Evolutionary conservation across 2,888 invertebrate species (phyloP).

Genomic region (Cremastobaeus sp.): DNA sequence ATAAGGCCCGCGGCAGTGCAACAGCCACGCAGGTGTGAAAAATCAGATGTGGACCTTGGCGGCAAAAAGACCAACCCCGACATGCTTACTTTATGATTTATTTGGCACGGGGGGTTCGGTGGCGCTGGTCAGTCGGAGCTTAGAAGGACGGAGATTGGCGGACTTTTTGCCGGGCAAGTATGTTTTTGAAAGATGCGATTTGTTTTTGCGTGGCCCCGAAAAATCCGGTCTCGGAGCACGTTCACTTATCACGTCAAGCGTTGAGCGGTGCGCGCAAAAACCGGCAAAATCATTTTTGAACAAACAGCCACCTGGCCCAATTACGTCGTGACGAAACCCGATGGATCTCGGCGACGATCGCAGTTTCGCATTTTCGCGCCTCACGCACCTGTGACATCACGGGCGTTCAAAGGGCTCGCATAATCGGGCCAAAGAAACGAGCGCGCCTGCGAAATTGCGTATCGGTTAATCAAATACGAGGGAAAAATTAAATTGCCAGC

Average conservation of each 20-base stretch:
- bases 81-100: constrained; percentile 68
- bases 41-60: constrained; percentile 58
- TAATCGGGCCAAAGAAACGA: constrained; percentile 17
- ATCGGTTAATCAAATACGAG: constrained; percentile 53
- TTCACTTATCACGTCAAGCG: constrained; percentile 60
- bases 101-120: constrained; percentile 53
- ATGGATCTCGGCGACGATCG: constrained; percentile 49
- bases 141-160: constrained; percentile 65
- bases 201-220: constrained; percentile 62
- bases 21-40: constrained; percentile 63
- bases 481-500: constrained; percentile 54
- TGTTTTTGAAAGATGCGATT: constrained; percentile 75
- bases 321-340: constrained; percentile 61
- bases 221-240: constrained; percentile 51
- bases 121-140: constrained; percentile 50
- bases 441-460: constrained; percentile 15
- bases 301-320: constrained; percentile 62
- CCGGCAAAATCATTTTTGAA: constrained; percentile 63
- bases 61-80: constrained; percentile 8
- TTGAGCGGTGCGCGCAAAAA: constrained; percentile 53
- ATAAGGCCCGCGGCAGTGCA: constrained; percentile 40
- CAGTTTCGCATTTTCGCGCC: constrained; percentile 57
- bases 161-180: constrained; percentile 69
- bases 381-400: constrained; percentile 53
- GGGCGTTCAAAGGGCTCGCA: constrained; percentile 7